Percentiles rank a stretch among this genome's conserved stretches.
Conservation (phyloP, 2,113 vertebrate genomes). For the Limnothrissa miodon region DNA sequence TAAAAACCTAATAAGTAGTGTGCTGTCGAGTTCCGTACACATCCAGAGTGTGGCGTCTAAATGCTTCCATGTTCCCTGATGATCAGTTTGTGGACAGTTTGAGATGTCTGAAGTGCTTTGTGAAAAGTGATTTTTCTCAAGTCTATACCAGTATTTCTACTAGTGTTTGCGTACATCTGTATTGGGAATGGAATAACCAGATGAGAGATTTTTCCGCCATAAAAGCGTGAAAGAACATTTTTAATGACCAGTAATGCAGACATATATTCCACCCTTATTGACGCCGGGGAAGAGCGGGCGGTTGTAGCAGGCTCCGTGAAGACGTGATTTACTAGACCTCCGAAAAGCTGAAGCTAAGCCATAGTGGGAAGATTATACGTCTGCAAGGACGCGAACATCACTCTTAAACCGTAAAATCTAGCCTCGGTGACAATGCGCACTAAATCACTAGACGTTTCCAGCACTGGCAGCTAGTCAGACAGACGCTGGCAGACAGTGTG, state of each 20-base stretch:
- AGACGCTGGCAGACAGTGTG: conserved; percentile 21
- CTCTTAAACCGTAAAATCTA: conserved; percentile 15
- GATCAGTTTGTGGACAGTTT: conserved; percentile 72
- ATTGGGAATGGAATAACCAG: conserved; percentile 46
- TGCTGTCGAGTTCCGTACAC: conserved; percentile 60
- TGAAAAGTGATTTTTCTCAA: no score
- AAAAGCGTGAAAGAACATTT: conserved; percentile 28
- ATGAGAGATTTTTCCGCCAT: conserved; percentile 46
- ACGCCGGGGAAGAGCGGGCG: conserved; percentile 23
- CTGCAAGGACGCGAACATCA: background rate
- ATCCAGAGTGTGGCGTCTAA: conserved; percentile 54
- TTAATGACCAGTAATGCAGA: conserved; percentile 35
- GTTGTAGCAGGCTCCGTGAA: background rate
- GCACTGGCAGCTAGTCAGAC: background rate
- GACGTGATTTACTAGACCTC: conserved; percentile 11
- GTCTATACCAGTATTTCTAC: conserved; percentile 40
- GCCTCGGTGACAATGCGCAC: conserved; percentile 19
- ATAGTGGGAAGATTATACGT: conserved; percentile 5
- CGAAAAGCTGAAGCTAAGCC: background rate
- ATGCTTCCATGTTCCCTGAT: conserved; percentile 69
- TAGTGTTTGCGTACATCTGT: conserved; percentile 42
- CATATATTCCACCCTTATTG: conserved; percentile 35
- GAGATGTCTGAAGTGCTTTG: conserved; percentile 71
- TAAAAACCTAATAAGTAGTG: conserved; percentile 37
- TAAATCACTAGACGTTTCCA: conserved; percentile 27